Conservation (phyloP, 2,888 invertebrate species). For the Clunio marinus region DNA sequence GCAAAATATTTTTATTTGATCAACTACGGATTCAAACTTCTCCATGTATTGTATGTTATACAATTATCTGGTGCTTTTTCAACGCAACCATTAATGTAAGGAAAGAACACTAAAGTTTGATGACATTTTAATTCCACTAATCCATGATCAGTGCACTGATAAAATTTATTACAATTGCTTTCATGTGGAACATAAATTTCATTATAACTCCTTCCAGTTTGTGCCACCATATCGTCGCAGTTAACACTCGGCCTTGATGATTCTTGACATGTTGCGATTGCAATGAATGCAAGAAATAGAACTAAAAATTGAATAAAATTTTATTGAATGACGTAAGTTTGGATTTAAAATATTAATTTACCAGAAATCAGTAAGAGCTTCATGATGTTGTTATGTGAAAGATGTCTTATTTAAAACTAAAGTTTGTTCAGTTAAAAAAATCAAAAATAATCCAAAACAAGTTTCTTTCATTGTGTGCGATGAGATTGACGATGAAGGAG, state of each 20-base stretch:
- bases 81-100: constrained; percentile 24
- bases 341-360: too few relatives aligned
- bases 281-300: not conserved
- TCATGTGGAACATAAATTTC: constrained; percentile 27
- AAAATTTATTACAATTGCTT: constrained; percentile 13
- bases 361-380: too few relatives aligned
- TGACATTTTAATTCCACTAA: constrained; percentile 14
- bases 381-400: too few relatives aligned
- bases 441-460: too few relatives aligned
- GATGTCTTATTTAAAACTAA: too few relatives aligned
- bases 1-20: not conserved
- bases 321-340: too few relatives aligned
- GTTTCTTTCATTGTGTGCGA: too few relatives aligned
- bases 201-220: constrained; percentile 3
- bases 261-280: not conserved
- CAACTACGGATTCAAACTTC: not conserved
- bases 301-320: too few relatives aligned
- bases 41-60: constrained; percentile 15
- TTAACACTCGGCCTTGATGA: not conserved
- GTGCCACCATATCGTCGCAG: not conserved
- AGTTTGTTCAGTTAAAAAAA: too few relatives aligned
- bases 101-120: constrained; percentile 13
- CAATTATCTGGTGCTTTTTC: constrained; percentile 3
- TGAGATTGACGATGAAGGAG: too few relatives aligned
- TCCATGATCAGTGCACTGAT: constrained; percentile 30